Conservation (phyloP, 2,797 vertebrate genomes). For the Mormyrus hasselquistii region DNA sequence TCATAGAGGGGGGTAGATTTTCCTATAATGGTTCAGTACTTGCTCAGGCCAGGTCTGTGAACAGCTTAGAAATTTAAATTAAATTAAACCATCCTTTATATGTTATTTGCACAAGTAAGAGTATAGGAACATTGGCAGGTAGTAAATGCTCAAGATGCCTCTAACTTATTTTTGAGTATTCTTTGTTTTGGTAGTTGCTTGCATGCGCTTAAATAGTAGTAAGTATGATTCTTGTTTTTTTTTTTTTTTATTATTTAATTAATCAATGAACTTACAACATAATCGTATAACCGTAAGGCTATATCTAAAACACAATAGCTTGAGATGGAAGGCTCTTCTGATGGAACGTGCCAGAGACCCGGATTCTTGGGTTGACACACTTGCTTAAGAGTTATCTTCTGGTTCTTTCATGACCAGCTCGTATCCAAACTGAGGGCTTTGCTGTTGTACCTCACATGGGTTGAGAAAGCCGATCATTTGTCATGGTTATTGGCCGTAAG, state of each 20-base stretch:
- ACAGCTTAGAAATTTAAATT: background rate
- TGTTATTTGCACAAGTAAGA: background rate
- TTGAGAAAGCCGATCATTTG: slow-evolving; percentile 44
- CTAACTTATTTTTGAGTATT: background rate
- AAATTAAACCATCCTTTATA: background rate
- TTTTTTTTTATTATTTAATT: background rate
- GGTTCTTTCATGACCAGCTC: background rate
- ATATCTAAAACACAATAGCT: background rate
- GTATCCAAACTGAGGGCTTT: background rate
- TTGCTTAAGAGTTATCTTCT: background rate
- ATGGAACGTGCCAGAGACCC: background rate
- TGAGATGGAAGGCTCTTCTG: background rate
- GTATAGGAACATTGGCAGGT: background rate
- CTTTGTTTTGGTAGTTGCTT: background rate
- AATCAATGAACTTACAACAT: background rate
- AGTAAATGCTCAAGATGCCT: background rate
- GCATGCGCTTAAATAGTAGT: background rate
- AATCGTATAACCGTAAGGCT: background rate
- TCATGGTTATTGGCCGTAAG: slow-evolving; percentile 57
- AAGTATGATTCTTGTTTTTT: background rate
- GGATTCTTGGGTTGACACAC: background rate
- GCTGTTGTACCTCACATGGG: background rate
- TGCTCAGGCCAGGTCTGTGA: background rate
- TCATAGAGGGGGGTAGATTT: background rate
- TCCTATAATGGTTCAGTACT: background rate